Base-by-base conservation (phyloP, 2,113 vertebrate genomes). In the Puma concolor region DNA sequence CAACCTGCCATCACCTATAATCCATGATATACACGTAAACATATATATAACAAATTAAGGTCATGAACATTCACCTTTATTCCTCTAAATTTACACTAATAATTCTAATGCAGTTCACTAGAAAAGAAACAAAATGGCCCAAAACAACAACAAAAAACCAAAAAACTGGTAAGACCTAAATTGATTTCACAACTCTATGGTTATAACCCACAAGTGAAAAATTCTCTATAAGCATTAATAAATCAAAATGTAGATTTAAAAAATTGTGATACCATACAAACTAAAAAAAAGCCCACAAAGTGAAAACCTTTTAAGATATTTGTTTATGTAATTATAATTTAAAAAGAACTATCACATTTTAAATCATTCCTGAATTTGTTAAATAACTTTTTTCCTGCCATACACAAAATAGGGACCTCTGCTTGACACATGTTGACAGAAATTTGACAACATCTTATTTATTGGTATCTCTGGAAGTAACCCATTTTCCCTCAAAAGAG, bases 381-480 rank as follows among this genome's bases (percentile, higher is more conserved):
- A 92, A 52, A 66, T 71, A 94, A 91, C 31, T 76, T 91, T 94
- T 60, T 69, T 82, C 36, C 66, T 72, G 54, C 23, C 33, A 71
- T 52, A 76, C 13, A 77, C 27, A 96, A 64, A 96, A 86, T 11
- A 81, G 48, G 5, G 15, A 81, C 50, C 23, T 54, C 52, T 63
- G 36, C 52, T 94, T 72, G 60, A 23, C 63, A 31, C n/a, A 60
- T 63, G 36, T 31, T 95, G 63, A 90, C n/a, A 96, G 76, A 94
- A 94, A 95, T 27, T n/a, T 87, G 66, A 60, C 17, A 36, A 52
- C 8, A 36, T 67, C 88, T 95, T 95, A 94, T 88, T 74, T 79
- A 60, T 3, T 91, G 33, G 17, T 15, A 54, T 79, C 69, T 80
- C 57, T 88, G 33, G 38, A 92, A 89, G 33, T 77, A 82, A 71